Evolutionary conservation across 2,797 vertebrate genomes (phyloP).

Genomic region (Labroides dimidiatus): DNA sequence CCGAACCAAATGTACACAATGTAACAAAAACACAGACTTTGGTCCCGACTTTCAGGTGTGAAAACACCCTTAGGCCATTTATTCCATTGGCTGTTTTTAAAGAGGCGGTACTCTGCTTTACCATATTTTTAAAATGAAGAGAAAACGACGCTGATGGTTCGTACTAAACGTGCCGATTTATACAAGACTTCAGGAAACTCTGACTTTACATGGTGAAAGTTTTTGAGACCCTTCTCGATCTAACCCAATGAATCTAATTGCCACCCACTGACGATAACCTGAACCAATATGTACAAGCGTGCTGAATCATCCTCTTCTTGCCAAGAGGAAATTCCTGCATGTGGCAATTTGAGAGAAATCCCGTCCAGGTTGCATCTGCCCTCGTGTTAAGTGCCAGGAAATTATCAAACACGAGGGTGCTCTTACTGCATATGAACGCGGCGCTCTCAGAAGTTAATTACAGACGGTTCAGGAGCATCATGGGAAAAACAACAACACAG

Average conservation of each 20-base stretch:
- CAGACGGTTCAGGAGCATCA: slow-evolving; percentile 35
- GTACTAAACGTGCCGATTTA: too few relatives aligned
- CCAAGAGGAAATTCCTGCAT: slow-evolving; percentile 54
- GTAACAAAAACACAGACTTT: too few relatives aligned
- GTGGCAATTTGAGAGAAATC: slow-evolving; percentile 47
- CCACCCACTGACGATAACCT: slow-evolving; percentile 41
- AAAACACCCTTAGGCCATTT: too few relatives aligned
- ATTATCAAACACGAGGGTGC: slow-evolving; percentile 27
- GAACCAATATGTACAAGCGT: slow-evolving; percentile 22
- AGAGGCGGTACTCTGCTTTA: too few relatives aligned
- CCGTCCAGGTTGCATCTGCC: slow-evolving; percentile 42
- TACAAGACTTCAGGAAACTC: too few relatives aligned
- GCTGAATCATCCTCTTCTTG: slow-evolving; percentile 34
- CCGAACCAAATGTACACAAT: too few relatives aligned
- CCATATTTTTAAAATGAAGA: too few relatives aligned
- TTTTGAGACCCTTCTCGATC: slow-evolving; percentile 4
- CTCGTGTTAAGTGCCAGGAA: slow-evolving; percentile 47
- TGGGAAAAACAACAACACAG: slow-evolving; percentile 44
- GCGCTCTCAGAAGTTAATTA: slow-evolving; percentile 40
- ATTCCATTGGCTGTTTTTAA: too few relatives aligned
- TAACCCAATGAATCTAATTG: slow-evolving; percentile 32
- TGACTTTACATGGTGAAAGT: not conserved
- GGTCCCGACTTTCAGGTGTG: too few relatives aligned
- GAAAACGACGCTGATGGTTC: too few relatives aligned
- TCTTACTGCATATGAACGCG: slow-evolving; percentile 14